Base-by-base conservation (phyloP, 2,888 invertebrate species). In the Atherix ibis region DNA sequence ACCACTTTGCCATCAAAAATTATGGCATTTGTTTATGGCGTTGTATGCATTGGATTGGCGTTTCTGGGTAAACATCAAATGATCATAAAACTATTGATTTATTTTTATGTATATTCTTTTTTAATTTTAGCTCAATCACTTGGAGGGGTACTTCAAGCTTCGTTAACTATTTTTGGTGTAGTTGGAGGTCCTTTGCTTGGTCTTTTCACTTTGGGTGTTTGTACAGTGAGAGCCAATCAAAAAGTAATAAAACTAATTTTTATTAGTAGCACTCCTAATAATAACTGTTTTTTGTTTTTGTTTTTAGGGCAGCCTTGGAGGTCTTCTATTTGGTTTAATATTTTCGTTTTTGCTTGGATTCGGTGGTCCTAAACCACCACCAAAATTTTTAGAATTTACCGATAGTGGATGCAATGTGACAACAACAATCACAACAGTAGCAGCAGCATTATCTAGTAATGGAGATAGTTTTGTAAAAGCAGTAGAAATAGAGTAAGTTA, bases 151-250 rank as follows among this genome's bases (percentile, higher is more conserved):
- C 64, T 92, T n/a, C 84, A 88, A 60, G 80, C 83, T 0, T 73
- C 85, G 0, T 61, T 88, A 6, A 84, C 84, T 0, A 81, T 88
- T 43, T 87, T 89, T 49, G 88, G 87, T 2, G 78, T 85, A 1
- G 75, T 84, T 3, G 88, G 88, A 1, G 89, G 89, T 1, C 89
- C 89, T 0, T 55, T 88, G n/a, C 62, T 89, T 16, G 88, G 80
- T 0, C 63, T 89, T 2, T 91, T 89, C 52, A 77, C 84, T 0
- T 61, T 88, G 18, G 89, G 89, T 44, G 85, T 91, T 81, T 75
- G 77, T 43, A 74, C 77, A 25, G 73, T 77, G 10, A 67, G 62
- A 34, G 75, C 78, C 4, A 83, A 78, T 51, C 71, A 85, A 57
- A 66, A 62, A 54, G 76, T 76, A 50, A 60, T 22, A n/a, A n/a